These are phyloP conservation scores for Notothenia rossii DNA, from an alignment of 2,113 vertebrate genomes.

Conservation along the genomic window DNA sequence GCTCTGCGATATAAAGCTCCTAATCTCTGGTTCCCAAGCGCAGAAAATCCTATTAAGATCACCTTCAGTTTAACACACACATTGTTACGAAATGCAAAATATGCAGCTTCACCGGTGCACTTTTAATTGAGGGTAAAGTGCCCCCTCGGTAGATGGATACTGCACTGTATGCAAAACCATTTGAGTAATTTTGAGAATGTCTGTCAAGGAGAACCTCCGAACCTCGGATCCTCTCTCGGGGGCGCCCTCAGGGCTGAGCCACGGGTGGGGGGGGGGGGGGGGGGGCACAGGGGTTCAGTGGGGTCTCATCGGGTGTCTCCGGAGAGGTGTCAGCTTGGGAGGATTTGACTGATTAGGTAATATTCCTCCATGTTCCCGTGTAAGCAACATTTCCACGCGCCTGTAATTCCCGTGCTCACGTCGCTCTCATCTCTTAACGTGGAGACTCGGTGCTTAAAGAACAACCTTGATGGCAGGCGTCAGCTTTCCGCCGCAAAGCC, in stretches of 20 bases:
- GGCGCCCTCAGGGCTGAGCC: constrained; percentile 81
- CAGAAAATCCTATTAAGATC: constrained; percentile 88
- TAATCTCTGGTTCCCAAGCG: constrained; percentile 86
- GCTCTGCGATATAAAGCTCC: constrained; percentile 81
- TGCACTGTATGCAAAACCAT: constrained; percentile 81
- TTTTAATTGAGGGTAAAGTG: constrained; percentile 85
- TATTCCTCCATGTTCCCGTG: constrained; percentile 84
- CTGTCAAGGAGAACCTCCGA: constrained; percentile 80
- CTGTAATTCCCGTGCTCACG: constrained; percentile 81
- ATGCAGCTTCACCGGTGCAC: constrained; percentile 78
- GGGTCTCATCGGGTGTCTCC: constrained; percentile 75
- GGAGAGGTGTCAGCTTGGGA: constrained; percentile 82
- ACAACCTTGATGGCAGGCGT: constrained; percentile 84
- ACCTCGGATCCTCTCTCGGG: constrained; percentile 78
- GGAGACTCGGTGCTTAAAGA: constrained; percentile 80
- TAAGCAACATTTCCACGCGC: constrained; percentile 84
- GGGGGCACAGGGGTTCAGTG: constrained; percentile 62
- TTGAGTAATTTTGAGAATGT: constrained; percentile 76
- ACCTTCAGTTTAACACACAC: constrained; percentile 84
- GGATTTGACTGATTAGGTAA: constrained; percentile 89
- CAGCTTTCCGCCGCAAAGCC: constrained; percentile 84
- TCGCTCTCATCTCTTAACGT: constrained; percentile 83
- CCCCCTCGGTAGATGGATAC: constrained; percentile 69
- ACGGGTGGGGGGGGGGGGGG: constrained; percentile 58
- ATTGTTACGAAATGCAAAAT: constrained; percentile 87